A percentile compares a stretch with the other conserved stretches of the same genome.
phyloP scores from a whole-genome alignment of 2,797 vertebrate species.

The Halcyon leucocephala region DNA sequence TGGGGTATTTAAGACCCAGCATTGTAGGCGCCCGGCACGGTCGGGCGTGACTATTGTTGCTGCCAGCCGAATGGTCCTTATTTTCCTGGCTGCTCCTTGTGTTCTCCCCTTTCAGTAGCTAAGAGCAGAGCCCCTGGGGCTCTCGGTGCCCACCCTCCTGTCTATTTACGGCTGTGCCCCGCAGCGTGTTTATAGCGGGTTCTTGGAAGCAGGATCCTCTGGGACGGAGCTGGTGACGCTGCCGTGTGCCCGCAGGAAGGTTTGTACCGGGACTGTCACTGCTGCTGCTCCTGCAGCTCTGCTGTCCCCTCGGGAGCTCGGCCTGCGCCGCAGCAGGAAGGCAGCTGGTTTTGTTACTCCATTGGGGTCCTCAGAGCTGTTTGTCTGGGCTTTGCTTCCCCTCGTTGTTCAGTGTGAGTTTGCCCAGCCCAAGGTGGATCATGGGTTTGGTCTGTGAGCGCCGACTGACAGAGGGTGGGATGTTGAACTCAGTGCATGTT shows the following conservation, averaged over 20 bases:
- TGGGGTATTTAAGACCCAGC: neutral
- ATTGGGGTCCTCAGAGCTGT: neutral
- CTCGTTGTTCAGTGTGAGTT: neutral
- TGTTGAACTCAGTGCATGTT: rapidly evolving
- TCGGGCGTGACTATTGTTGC: slow-evolving; percentile 55
- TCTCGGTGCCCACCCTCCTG: neutral
- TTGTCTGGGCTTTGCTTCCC: neutral
- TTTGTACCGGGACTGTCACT: neutral
- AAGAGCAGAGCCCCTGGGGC: neutral
- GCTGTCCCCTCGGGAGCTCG: neutral
- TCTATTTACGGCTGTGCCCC: slow-evolving; percentile 4
- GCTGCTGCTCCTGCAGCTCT: neutral
- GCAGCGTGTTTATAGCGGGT: neutral
- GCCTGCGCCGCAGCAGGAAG: neutral
- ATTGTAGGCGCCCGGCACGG: neutral
- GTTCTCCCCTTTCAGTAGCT: slow-evolving; percentile 51
- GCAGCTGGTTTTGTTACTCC: neutral
- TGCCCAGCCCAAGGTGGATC: neutral
- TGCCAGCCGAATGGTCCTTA: slow-evolving; percentile 23
- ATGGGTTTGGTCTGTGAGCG: neutral
- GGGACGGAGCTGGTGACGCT: rapidly evolving
- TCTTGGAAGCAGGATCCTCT: slow-evolving; percentile 15
- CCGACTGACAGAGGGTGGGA: neutral
- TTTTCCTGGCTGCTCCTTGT: neutral
- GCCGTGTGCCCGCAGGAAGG: neutral